A percentile compares a stretch with the other conserved stretches of the same genome.
These are phyloP conservation scores for Sphaeramia orbicularis DNA, from an alignment of 2,797 vertebrate genomes.

Conservation along the genomic window DNA sequence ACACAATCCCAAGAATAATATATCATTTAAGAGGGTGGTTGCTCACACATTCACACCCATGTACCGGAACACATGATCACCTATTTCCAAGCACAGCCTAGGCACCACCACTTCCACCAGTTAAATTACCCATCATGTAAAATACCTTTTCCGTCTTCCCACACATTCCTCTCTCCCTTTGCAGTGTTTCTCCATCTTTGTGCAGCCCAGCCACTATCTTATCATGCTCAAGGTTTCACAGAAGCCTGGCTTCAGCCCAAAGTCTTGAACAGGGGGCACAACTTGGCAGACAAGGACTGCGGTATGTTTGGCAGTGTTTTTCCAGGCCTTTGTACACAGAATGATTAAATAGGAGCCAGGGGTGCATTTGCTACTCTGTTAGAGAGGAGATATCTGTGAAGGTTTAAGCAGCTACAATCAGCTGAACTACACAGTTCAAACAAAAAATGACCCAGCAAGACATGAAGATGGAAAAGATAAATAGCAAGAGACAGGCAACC, in stretches of 20 bases:
- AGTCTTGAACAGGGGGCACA: conserved; percentile 72
- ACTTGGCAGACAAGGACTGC: conserved; percentile 75
- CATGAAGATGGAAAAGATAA: conserved; percentile 22
- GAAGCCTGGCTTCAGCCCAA: conserved; percentile 79
- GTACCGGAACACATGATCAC: conserved; percentile 20
- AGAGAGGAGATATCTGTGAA: conserved; percentile 37
- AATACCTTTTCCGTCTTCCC: conserved; percentile 59
- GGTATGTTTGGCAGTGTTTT: conserved; percentile 74
- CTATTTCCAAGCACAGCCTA: conserved; percentile 30
- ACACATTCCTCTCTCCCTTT: conserved; percentile 63
- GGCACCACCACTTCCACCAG: conserved; percentile 30
- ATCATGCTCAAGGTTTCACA: conserved; percentile 82
- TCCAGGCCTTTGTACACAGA: conserved; percentile 76
- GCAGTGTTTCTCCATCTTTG: conserved; percentile 44
- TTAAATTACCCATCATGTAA: conserved; percentile 58
- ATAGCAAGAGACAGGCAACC: conserved; percentile 24
- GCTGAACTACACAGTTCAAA: conserved; percentile 33
- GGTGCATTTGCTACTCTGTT: conserved; percentile 39
- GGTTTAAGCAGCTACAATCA: conserved; percentile 35
- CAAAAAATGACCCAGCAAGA: conserved; percentile 24
- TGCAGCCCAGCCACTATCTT: conserved; percentile 77
- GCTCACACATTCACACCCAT: conserved; percentile 46
- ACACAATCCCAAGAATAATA: conserved; percentile 41
- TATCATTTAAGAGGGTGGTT: conserved; percentile 45
- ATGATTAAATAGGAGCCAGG: conserved; percentile 57